Evolutionary conservation across 2,888 invertebrate species (phyloP).

Genomic region (Nesidiocoris tenuis): DNA sequence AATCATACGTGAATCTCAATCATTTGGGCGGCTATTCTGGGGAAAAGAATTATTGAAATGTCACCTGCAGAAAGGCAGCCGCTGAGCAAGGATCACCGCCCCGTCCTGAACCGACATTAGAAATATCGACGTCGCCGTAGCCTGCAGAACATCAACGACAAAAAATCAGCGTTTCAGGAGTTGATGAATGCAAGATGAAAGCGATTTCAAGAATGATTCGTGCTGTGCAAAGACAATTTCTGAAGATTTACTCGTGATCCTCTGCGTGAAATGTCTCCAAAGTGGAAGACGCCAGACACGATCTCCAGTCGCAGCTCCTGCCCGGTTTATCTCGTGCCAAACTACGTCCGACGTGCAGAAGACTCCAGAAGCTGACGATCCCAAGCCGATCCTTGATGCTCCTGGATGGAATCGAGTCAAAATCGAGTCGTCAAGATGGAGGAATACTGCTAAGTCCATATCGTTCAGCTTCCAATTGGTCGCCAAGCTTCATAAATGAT

Average conservation of each 20-base stretch:
- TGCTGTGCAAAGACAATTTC: no score
- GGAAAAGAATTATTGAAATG: no score
- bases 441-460: no score
- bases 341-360: slow-evolving; percentile 60
- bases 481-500: no score
- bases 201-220: no score
- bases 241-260: slow-evolving; percentile 21
- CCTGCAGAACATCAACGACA: slow-evolving; percentile 12
- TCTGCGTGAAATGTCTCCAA: slow-evolving; percentile 43
- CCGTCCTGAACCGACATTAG: slow-evolving; percentile 45
- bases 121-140: slow-evolving; percentile 45
- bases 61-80: slow-evolving; percentile 47
- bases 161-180: neutral
- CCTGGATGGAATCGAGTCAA: slow-evolving; percentile 56
- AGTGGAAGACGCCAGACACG: slow-evolving; percentile 65
- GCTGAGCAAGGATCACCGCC: slow-evolving; percentile 48
- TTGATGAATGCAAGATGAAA: neutral
- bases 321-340: slow-evolving; percentile 60
- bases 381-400: slow-evolving; percentile 60
- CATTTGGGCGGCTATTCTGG: no score
- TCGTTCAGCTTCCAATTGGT: no score
- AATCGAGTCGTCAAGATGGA: no score
- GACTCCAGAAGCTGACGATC: slow-evolving; percentile 60
- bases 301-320: slow-evolving; percentile 63
- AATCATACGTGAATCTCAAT: neutral